These are phyloP conservation scores for Coenobita brevimanus DNA, from an alignment of 1,140 invertebrate genomes.

Conservation along the genomic window DNA sequence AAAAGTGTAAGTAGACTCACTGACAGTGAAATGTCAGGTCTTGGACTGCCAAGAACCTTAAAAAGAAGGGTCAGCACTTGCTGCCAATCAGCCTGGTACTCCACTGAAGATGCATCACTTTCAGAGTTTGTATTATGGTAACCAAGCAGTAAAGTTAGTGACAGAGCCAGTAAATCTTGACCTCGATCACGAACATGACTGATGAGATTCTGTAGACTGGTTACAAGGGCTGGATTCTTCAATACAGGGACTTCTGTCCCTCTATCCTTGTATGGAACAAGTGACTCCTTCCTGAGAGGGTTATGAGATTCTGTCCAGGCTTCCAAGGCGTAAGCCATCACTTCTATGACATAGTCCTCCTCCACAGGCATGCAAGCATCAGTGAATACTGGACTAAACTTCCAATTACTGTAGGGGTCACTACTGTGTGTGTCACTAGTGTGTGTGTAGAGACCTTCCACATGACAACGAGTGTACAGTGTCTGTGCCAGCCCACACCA, in stretches of 20 bases:
- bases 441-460: conserved; percentile 44
- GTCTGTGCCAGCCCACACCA: conserved; percentile 41
- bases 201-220: conserved; percentile 19
- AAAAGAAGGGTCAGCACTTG: conserved; percentile 61
- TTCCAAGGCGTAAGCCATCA: conserved; percentile 26
- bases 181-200: conserved; percentile 55
- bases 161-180: conserved; percentile 42
- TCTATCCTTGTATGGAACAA: conserved; percentile 6
- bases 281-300: background rate
- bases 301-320: conserved; percentile 2
- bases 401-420: conserved; percentile 42
- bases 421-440: background rate
- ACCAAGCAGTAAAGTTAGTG: conserved; percentile 4
- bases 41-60: conserved; percentile 48
- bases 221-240: background rate
- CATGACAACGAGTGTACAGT: conserved; percentile 51
- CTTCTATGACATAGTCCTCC: background rate
- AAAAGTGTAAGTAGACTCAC: conserved; percentile 53
- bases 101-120: background rate
- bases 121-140: background rate
- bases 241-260: background rate
- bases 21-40: conserved; percentile 49
- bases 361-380: conserved; percentile 54
- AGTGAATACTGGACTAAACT: conserved; percentile 49
- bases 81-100: conserved; percentile 1